phyloP scores from a whole-genome alignment of 2,797 vertebrate species.

The Mus spretus region DNA sequence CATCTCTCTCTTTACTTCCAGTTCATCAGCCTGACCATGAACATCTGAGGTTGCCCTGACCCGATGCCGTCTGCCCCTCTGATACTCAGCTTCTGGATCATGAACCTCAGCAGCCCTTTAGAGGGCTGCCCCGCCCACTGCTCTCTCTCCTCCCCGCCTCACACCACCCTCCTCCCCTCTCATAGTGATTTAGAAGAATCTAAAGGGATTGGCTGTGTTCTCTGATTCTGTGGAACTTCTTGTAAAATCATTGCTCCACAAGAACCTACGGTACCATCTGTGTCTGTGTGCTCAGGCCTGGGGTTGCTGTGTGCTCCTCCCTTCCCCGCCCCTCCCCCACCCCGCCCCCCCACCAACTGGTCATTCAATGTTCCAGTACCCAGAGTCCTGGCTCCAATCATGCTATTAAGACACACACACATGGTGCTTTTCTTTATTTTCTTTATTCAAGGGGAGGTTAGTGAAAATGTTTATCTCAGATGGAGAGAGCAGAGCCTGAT shows the following conservation, averaged over 20 bases:
- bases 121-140: rapidly evolving
- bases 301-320: neutral
- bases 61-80: neutral
- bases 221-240: neutral
- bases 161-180: rapidly evolving
- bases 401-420: neutral
- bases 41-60: conserved; percentile 84
- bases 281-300: neutral
- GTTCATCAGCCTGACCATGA: conserved; percentile 89
- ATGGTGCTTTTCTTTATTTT: neutral
- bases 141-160: neutral
- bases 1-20: conserved; percentile 52
- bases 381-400: neutral
- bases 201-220: too few species aligned
- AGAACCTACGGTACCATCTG: neutral
- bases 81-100: neutral
- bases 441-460: neutral
- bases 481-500: neutral
- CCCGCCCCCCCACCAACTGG: rapidly evolving
- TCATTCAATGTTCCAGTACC: neutral
- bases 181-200: neutral
- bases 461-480: neutral
- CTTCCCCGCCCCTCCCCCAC: too few species aligned
- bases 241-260: neutral
- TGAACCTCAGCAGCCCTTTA: neutral